These are phyloP conservation scores for Drosophila anomalata DNA, from an alignment of 2,888 invertebrate genomes.

Conservation along the genomic window DNA sequence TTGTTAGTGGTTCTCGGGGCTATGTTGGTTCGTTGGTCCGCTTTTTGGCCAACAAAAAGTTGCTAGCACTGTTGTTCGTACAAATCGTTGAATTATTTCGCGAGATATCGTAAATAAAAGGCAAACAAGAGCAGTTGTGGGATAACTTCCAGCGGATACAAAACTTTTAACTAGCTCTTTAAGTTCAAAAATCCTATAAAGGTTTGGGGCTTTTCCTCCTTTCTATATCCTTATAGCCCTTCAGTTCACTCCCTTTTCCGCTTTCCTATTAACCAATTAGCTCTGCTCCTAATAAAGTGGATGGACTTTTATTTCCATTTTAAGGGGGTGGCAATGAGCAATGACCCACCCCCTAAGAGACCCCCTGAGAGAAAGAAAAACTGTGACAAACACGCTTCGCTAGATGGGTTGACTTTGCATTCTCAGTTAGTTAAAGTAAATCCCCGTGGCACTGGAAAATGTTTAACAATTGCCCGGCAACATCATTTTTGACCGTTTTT, in stretches of 20 bases:
- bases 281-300: constrained; percentile 25
- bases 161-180: constrained; percentile 27
- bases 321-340: constrained; percentile 31
- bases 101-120: constrained; percentile 39
- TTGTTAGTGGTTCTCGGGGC: constrained; percentile 57
- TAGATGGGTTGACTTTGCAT: constrained; percentile 38
- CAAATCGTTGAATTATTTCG: constrained; percentile 71
- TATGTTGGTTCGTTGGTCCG: constrained; percentile 36
- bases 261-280: constrained; percentile 30
- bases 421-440: constrained; percentile 41
- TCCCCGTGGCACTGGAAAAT: constrained; percentile 37
- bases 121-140: constrained; percentile 32
- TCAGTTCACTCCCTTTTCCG: constrained; percentile 5
- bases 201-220: too few relatives aligned
- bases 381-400: constrained; percentile 24
- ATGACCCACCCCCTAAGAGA: constrained; percentile 14
- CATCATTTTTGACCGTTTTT: constrained; percentile 39
- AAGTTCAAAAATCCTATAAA: constrained; percentile 25
- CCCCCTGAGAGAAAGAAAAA: background rate
- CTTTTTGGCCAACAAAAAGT: constrained; percentile 31
- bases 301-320: constrained; percentile 15
- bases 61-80: constrained; percentile 31
- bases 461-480: constrained; percentile 55
- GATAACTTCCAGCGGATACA: constrained; percentile 29
- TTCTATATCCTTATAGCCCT: too few relatives aligned